These are phyloP conservation scores for Argyresthia albistria DNA, from an alignment of 2,888 invertebrate species.

Conservation along the genomic window DNA sequence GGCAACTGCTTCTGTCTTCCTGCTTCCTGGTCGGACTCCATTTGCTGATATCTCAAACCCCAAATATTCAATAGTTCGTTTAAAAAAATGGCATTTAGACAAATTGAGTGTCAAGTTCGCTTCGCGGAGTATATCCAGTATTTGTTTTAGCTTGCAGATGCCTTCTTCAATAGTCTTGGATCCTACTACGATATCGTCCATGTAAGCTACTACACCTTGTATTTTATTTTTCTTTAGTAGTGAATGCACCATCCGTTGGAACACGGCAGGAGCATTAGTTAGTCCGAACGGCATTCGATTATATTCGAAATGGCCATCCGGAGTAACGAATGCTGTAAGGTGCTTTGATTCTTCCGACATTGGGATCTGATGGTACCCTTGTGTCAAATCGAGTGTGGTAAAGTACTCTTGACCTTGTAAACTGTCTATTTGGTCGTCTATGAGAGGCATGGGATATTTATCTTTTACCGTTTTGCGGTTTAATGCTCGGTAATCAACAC, in stretches of 20 bases:
- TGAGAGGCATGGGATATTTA: constrained; percentile 19
- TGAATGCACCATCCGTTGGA: constrained; percentile 19
- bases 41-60: constrained; percentile 16
- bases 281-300: constrained; percentile 17
- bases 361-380: constrained; percentile 23
- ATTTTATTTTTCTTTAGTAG: constrained; percentile 6
- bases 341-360: constrained; percentile 16
- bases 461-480: constrained; percentile 18
- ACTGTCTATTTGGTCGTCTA: constrained; percentile 23
- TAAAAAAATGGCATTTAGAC: constrained; percentile 21
- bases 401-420: constrained; percentile 17
- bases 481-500: constrained; percentile 14
- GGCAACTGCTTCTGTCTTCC: constrained; percentile 9
- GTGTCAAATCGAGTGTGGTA: constrained; percentile 16
- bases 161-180: constrained; percentile 11
- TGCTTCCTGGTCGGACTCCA: constrained; percentile 17
- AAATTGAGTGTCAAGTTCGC: constrained; percentile 17
- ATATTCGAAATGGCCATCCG: constrained; percentile 23
- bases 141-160: constrained; percentile 5
- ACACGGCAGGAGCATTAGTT: constrained; percentile 18
- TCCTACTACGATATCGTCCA: constrained; percentile 23
- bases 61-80: constrained; percentile 15
- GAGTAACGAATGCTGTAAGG: constrained; percentile 26
- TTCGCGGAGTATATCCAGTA: constrained; percentile 17
- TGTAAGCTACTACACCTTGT: constrained; percentile 12